Conservation (phyloP, 2,113 vertebrate genomes). For the Nyctereutes procyonoides region DNA sequence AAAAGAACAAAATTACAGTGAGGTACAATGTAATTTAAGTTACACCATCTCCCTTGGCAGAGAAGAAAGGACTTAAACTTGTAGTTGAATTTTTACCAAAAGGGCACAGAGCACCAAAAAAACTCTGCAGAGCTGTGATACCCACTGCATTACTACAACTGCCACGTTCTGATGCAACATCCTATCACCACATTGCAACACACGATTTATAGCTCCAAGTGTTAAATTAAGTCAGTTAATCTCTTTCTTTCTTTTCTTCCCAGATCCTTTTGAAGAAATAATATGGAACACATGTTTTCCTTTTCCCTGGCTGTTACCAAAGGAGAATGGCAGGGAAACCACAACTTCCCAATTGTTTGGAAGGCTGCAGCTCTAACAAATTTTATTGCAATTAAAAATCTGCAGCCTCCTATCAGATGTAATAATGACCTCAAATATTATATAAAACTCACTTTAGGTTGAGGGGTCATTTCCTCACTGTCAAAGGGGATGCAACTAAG, state of each 20-base stretch:
- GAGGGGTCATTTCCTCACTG: background rate
- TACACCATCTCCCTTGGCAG: background rate
- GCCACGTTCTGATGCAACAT: constrained; percentile 73
- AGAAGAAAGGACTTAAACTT: background rate
- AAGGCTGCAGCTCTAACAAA: constrained; percentile 52
- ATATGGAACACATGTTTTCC: constrained; percentile 1
- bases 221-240: constrained; percentile 75
- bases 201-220: constrained; percentile 66
- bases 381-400: background rate
- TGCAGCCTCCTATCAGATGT: background rate
- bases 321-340: constrained; percentile 29
- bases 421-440: constrained; percentile 3
- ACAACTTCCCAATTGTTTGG: constrained; percentile 64
- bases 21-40: background rate
- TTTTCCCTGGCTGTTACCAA: constrained; percentile 65
- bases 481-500: background rate
- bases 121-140: background rate
- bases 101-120: background rate
- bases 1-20: background rate
- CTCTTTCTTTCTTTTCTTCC: constrained; percentile 75
- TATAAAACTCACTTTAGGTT: constrained; percentile 8
- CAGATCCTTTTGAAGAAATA: constrained; percentile 64
- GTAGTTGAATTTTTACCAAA: background rate
- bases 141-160: constrained; percentile 44
- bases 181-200: constrained; percentile 71